Conservation (phyloP, 2,888 invertebrate genomes). For the Limnephilus marmoratus region DNA sequence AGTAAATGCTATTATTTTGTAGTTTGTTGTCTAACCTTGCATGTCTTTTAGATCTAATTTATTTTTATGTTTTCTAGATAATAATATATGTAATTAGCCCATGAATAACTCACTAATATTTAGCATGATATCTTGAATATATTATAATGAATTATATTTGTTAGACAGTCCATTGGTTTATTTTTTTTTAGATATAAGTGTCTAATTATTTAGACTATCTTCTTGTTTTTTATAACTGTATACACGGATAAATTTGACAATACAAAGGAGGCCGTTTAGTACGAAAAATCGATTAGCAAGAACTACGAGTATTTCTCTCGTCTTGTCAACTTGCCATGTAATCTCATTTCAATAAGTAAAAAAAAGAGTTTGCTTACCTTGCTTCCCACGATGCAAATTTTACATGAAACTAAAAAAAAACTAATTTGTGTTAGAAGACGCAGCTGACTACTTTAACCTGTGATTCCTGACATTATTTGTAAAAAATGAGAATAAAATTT, state of each 20-base stretch:
- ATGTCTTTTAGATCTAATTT: background rate
- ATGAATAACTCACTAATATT: background rate
- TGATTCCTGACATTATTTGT: too few relatives aligned
- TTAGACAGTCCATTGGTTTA: background rate
- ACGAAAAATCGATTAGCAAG: background rate
- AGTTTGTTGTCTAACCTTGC: background rate
- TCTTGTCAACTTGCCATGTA: background rate
- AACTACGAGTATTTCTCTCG: too few relatives aligned
- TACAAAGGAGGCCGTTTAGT: background rate
- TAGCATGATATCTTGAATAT: background rate
- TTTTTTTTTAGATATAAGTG: background rate
- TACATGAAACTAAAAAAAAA: too few relatives aligned
- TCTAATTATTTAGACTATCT: too few relatives aligned
- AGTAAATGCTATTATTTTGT: background rate
- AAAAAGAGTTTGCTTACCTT: too few relatives aligned
- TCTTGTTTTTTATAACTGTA: background rate
- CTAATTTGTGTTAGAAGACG: too few relatives aligned
- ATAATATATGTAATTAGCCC: background rate
- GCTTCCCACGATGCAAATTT: too few relatives aligned
- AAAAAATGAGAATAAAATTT: too few relatives aligned
- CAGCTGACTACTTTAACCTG: too few relatives aligned
- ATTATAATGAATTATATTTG: background rate
- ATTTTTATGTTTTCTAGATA: background rate
- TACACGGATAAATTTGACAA: background rate
- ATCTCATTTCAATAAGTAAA: background rate